Evolutionary conservation across 2,113 vertebrate genomes (phyloP).

Genomic region (Gymnarchus niloticus): DNA sequence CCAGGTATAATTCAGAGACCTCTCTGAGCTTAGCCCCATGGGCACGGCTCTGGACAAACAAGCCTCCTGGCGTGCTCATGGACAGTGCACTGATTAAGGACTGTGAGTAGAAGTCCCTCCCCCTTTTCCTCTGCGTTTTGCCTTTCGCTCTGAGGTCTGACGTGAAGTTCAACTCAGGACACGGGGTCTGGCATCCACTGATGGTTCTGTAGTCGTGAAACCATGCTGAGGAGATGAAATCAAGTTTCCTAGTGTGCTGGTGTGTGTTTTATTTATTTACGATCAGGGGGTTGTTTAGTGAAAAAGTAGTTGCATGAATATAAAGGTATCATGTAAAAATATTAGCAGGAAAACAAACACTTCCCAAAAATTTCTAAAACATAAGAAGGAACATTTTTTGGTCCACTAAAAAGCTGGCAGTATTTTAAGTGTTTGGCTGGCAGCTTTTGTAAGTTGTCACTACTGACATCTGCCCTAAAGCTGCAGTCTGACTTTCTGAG

Average conservation of each 20-base stretch:
- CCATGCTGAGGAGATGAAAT: conserved; percentile 10
- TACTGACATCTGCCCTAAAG: not conserved
- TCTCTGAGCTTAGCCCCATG: conserved; percentile 11
- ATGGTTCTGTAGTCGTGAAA: conserved; percentile 14
- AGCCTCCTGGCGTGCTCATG: conserved; percentile 8
- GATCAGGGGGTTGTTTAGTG: no score
- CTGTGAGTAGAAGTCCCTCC: not conserved
- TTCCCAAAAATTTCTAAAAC: conserved; percentile 13
- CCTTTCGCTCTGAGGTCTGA: conserved; percentile 22
- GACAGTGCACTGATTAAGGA: conserved; percentile 28
- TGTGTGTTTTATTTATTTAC: conserved; percentile 15
- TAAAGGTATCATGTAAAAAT: not conserved
- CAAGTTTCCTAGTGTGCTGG: conserved; percentile 15
- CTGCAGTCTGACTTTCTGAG: not conserved
- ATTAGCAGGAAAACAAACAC: conserved; percentile 20
- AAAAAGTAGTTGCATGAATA: conserved; percentile 5
- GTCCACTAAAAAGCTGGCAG: conserved; percentile 15
- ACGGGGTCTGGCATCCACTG: conserved; percentile 13
- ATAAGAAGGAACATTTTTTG: not conserved
- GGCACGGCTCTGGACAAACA: conserved; percentile 22
- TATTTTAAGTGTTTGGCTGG: not conserved
- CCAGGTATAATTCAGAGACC: conserved; percentile 13
- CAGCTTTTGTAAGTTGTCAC: not conserved
- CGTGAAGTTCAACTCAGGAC: conserved; percentile 27
- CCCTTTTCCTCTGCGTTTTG: not conserved